phyloP scores from a whole-genome alignment of 2,797 vertebrate species.

The Tragelaphus eurycerus region DNA sequence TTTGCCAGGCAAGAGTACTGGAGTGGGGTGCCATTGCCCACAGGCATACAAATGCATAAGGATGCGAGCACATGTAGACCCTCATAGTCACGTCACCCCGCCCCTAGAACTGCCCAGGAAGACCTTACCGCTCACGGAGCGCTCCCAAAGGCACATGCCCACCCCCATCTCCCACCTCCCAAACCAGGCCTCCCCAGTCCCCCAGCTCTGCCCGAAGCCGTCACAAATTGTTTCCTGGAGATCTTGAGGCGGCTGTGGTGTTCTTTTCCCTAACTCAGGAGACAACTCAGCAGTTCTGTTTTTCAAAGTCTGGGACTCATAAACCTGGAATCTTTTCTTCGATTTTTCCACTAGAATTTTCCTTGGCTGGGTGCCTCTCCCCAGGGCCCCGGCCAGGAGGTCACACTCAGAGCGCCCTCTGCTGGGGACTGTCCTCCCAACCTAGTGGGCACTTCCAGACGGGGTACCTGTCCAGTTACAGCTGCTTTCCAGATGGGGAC shows the following conservation, averaged over 20 bases:
- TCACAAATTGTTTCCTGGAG: slow-evolving; percentile 68
- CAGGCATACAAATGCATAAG: neutral
- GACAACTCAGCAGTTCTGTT: slow-evolving; percentile 73
- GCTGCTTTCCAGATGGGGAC: neutral
- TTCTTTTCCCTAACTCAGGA: slow-evolving; percentile 49
- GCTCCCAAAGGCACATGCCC: accelerated
- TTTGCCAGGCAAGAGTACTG: no score
- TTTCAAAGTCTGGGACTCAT: slow-evolving; percentile 73
- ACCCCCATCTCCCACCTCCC: neutral
- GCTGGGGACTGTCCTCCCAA: neutral
- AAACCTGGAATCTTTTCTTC: slow-evolving; percentile 66
- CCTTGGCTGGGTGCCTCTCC: slow-evolving; percentile 37
- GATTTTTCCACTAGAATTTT: slow-evolving; percentile 48
- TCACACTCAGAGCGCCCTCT: slow-evolving; percentile 59
- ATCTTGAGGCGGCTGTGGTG: slow-evolving; percentile 21
- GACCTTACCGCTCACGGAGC: accelerated
- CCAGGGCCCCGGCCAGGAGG: neutral
- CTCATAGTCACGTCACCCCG: neutral
- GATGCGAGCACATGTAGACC: neutral
- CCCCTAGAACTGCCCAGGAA: neutral
- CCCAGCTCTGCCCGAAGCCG: slow-evolving; percentile 25
- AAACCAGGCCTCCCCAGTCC: neutral
- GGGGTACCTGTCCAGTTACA: no score
- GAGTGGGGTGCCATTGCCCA: no score
- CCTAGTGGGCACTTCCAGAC: neutral